phyloP scores from a whole-genome alignment of 2,113 vertebrate species.

The Spheniscus mendiculus region DNA sequence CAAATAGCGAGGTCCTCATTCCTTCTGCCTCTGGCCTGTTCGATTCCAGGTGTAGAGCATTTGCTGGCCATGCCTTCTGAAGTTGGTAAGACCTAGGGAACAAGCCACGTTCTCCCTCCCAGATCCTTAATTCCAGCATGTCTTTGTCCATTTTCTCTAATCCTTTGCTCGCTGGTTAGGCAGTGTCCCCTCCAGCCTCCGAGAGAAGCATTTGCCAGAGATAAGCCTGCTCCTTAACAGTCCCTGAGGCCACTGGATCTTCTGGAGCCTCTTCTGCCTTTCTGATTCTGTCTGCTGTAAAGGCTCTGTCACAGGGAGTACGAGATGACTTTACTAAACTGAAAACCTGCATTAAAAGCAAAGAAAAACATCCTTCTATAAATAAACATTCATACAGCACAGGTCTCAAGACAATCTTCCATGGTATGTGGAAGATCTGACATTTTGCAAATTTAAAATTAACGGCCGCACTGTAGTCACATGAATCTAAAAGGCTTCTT shows the following conservation, averaged over 20 bases:
- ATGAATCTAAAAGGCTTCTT: neutral
- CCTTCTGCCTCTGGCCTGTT: neutral
- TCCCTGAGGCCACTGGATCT: neutral
- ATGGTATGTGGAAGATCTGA: neutral
- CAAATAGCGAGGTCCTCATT: neutral
- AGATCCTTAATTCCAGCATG: neutral
- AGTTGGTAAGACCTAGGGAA: neutral
- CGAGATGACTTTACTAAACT: neutral
- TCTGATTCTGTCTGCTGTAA: constrained; percentile 12
- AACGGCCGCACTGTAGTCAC: neutral
- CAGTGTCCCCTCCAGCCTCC: neutral
- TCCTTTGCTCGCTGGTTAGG: neutral
- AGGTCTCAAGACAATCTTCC: neutral
- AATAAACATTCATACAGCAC: neutral
- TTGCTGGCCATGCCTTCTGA: neutral
- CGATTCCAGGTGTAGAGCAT: neutral
- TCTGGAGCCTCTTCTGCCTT: constrained; percentile 43
- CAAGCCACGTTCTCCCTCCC: neutral
- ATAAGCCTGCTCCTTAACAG: constrained; percentile 14
- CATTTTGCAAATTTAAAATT: neutral
- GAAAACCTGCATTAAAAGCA: neutral
- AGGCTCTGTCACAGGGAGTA: neutral
- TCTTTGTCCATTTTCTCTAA: neutral
- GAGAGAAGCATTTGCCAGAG: neutral
- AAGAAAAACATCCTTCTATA: neutral